Evolutionary conservation across 2,797 vertebrate genomes (phyloP), one percentile per base, ranked within the genome.

Genomic region (Caiman crocodilus): DNA sequence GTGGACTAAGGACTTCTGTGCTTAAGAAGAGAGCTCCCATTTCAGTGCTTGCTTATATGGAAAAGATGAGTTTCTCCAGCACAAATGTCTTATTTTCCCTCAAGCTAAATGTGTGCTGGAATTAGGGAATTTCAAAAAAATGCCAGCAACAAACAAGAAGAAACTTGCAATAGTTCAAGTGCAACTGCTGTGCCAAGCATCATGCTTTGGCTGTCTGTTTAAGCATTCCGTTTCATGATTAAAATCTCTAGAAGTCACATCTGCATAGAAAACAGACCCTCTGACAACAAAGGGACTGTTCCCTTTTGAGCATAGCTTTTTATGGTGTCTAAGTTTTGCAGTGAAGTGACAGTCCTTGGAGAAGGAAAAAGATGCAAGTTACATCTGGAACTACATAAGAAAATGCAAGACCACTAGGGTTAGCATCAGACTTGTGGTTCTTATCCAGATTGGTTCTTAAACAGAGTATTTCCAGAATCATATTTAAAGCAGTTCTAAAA

Each of bases 1-100:
- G 28, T 30, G 50, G 84, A 64, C 74, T 59, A 61, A 84, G 88
- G 88, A 88, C 64, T 65, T 81, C 56, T 0, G 0, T n/a, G 84
- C 80, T 64, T 58, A 84, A 61, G 74, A 86, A 57, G 26, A 15
- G 11, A 58, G 32, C 26, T 13, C 3, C 28, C 76, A 71, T 92
- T 95, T 91, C 86, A 84, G 84, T 87, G 82, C 32, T 1, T 85
- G 57, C 23, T 30, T 55, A 9, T 0, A 1, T 28, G 67, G 84
- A 85, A 81, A 75, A 82, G 75, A 58, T 88, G 76, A 85, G 50
- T n/a, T 95, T 63, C 82, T 83, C 32, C 80, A 91, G 90, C 60
- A 76, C 28, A 64, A 86, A 89, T 6, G 15, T 18, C 91, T 86
- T 69, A 1, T n/a, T 63, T 85, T 57, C 30, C 42, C 90, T 95